These are phyloP conservation scores for Nicator chloris DNA, from an alignment of 2,113 vertebrate species.

Conservation along the genomic window DNA sequence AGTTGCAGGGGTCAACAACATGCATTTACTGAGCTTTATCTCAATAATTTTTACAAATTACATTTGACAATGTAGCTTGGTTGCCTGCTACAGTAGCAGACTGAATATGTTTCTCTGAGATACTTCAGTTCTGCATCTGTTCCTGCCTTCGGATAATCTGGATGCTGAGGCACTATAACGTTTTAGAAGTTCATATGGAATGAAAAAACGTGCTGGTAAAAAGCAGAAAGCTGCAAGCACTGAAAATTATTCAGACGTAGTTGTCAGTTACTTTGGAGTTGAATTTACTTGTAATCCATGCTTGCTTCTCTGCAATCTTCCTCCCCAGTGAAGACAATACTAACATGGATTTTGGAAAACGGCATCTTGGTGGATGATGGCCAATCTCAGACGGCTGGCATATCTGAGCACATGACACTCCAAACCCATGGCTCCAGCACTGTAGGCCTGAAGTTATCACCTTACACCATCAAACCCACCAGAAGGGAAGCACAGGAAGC, in stretches of 20 bases:
- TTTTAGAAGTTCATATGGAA: neutral
- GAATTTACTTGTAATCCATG: neutral
- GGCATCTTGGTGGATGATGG: neutral
- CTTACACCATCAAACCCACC: neutral
- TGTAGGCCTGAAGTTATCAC: neutral
- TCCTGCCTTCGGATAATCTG: neutral
- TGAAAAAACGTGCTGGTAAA: neutral
- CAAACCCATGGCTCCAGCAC: neutral
- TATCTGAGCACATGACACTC: neutral
- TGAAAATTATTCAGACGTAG: neutral
- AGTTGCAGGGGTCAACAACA: constrained; percentile 2
- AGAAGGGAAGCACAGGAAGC: neutral
- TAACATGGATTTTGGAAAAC: neutral
- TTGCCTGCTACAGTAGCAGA: neutral
- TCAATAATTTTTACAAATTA: constrained; percentile 1
- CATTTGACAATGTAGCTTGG: neutral
- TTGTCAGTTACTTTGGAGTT: neutral
- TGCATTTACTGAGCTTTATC: neutral
- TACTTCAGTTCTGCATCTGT: neutral
- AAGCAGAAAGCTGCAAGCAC: neutral
- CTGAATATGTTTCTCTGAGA: neutral
- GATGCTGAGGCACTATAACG: neutral
- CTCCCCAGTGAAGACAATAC: neutral
- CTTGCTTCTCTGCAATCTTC: neutral
- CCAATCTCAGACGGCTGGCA: neutral